Conservation (phyloP, 2,888 invertebrate genomes). For the Sinotaia quadrata region DNA sequence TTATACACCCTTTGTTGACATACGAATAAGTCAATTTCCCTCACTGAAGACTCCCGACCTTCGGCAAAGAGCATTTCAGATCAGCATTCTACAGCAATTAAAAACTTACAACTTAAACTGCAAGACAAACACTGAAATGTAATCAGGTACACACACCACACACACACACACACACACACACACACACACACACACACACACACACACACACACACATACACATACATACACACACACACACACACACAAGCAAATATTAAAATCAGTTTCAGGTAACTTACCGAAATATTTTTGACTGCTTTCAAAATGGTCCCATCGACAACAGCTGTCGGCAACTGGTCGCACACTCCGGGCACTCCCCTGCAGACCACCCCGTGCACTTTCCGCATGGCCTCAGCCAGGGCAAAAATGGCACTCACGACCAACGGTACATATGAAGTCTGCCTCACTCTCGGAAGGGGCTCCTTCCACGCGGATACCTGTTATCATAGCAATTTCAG, state of each 20-base stretch:
- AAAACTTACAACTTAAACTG: too few relatives aligned
- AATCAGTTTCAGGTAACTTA: not conserved
- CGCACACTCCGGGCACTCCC: slow-evolving; percentile 16
- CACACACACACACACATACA: not conserved
- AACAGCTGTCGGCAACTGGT: slow-evolving; percentile 3
- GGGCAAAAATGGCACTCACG: slow-evolving; percentile 55
- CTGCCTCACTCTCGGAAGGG: slow-evolving; percentile 8
- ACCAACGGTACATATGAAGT: slow-evolving; percentile 41
- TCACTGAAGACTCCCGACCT: too few relatives aligned
- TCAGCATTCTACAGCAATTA: too few relatives aligned
- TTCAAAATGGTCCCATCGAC: slow-evolving; percentile 1
- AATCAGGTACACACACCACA: not conserved
- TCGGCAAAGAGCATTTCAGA: too few relatives aligned
- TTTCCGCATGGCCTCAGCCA: slow-evolving; percentile 48
- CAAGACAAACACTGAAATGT: too few relatives aligned
- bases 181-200: not conserved
- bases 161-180: not conserved
- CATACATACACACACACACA: not conserved
- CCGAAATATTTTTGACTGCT: slow-evolving; percentile 1
- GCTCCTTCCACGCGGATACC: not conserved
- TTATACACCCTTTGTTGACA: too few relatives aligned
- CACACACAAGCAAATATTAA: not conserved
- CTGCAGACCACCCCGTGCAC: slow-evolving; percentile 31
- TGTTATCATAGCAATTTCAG: too few relatives aligned
- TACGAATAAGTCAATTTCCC: too few relatives aligned